Conservation (phyloP, 1,140 invertebrate genomes). For the Drosophila santomea region DNA sequence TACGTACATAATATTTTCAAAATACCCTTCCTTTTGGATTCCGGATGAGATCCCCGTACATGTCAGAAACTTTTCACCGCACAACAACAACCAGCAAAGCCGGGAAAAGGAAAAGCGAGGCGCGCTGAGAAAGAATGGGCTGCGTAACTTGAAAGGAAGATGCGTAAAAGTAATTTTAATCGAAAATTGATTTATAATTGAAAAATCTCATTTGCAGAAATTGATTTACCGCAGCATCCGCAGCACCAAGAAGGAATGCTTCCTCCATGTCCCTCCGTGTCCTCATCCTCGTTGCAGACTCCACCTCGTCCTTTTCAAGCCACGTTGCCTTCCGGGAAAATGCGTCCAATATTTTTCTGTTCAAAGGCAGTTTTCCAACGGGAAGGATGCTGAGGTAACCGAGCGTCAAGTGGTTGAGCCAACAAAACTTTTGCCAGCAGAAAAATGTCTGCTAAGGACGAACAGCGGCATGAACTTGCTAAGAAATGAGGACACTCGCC, state of each 20-base stretch:
- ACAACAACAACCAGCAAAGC: constrained; percentile 20
- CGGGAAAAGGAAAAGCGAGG: constrained; percentile 15
- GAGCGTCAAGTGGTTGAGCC: constrained; percentile 76
- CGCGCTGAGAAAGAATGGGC: not conserved
- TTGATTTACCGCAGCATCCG: constrained; percentile 83
- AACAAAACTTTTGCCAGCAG: constrained; percentile 73
- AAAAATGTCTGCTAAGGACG: constrained; percentile 73
- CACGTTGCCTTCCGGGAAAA: constrained; percentile 42
- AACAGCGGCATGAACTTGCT: constrained; percentile 55
- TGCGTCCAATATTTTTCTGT: constrained; percentile 76
- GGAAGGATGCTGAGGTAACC: constrained; percentile 57
- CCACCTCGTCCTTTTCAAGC: constrained; percentile 1
- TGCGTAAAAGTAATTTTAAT: constrained; percentile 84
- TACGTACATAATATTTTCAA: not conserved
- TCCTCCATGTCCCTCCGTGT: not conserved
- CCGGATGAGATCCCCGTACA: constrained; percentile 10
- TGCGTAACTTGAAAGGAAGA: constrained; percentile 57
- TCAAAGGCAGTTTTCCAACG: constrained; percentile 30
- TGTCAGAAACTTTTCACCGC: constrained; percentile 55
- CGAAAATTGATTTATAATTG: constrained; percentile 85
- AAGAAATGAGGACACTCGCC: not conserved
- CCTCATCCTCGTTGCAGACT: not conserved
- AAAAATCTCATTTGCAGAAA: constrained; percentile 84
- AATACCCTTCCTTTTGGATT: not conserved
- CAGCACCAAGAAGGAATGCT: constrained; percentile 50